These are phyloP conservation scores for Margaritifera margaritifera DNA, from an alignment of 2,888 invertebrate species.

Conservation along the genomic window DNA sequence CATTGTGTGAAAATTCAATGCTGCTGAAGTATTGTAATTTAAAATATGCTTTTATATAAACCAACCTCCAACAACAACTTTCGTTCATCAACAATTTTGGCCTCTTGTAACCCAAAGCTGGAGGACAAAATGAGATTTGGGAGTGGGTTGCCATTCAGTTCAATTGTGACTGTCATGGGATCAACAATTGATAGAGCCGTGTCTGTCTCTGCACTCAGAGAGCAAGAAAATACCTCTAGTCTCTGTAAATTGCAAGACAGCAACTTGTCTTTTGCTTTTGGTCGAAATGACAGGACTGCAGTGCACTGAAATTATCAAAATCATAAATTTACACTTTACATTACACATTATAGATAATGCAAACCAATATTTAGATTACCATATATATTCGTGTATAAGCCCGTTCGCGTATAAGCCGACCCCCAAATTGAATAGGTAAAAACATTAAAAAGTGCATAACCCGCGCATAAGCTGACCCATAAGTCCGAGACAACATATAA, in stretches of 20 bases:
- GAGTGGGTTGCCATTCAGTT: slow-evolving; percentile 65
- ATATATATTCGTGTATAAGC: no score
- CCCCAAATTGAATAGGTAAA: no score
- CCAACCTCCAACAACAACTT: slow-evolving; percentile 67
- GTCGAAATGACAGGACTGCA: slow-evolving; percentile 87
- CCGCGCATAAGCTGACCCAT: no score
- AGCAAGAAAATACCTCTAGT: slow-evolving; percentile 94
- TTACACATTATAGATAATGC: no score
- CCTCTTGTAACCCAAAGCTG: slow-evolving; percentile 61
- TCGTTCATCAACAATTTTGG: slow-evolving; percentile 52
- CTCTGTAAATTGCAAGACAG: slow-evolving; percentile 89
- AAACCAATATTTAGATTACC: no score
- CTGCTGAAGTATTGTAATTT: not conserved
- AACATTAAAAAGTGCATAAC: no score
- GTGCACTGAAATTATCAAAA: slow-evolving; percentile 80
- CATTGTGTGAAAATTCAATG: no score
- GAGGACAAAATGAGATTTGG: slow-evolving; percentile 50
- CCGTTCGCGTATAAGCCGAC: no score
- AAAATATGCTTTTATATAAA: not conserved
- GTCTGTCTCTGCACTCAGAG: slow-evolving; percentile 91
- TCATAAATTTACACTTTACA: no score
- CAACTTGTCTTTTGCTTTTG: slow-evolving; percentile 81
- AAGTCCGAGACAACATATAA: no score
- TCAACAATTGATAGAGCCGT: slow-evolving; percentile 96
- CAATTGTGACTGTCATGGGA: slow-evolving; percentile 83